These are phyloP conservation scores for Diorhabda sublineata DNA, from an alignment of 1,140 invertebrate genomes.

Conservation along the genomic window DNA sequence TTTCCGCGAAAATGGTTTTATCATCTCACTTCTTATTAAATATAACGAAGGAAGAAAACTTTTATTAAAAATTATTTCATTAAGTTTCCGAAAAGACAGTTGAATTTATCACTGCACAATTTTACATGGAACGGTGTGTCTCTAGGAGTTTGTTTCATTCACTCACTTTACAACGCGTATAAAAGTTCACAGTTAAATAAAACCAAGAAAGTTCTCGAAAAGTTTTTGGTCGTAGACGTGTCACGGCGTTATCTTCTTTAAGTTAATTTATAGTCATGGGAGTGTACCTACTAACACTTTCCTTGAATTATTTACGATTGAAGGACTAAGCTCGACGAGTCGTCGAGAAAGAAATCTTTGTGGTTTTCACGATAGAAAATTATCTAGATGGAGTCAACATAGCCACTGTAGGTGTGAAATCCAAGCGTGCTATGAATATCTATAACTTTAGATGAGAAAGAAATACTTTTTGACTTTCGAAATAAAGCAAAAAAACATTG, in stretches of 20 bases:
- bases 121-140: conserved; percentile 1
- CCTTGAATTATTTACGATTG: neutral
- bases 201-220: neutral
- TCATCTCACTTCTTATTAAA: neutral
- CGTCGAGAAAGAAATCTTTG: conserved; percentile 1
- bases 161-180: conserved; percentile 1
- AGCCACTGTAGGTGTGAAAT: neutral
- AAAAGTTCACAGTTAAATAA: conserved; percentile 3
- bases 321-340: conserved; percentile 1
- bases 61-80: conserved; percentile 3
- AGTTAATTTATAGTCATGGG: conserved; percentile 2
- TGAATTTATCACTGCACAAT: conserved; percentile 1
- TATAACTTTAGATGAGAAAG: no score
- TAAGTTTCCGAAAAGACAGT: neutral
- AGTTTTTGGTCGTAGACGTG: neutral
- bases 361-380: neutral
- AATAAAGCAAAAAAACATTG: no score
- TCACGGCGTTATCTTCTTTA: neutral
- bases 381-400: neutral
- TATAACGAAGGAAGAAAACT: neutral
- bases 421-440: no score
- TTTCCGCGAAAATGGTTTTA: neutral
- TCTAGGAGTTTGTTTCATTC: neutral
- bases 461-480: no score
- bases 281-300: neutral